These are phyloP conservation scores for Cardinalis cardinalis DNA, from an alignment of 2,113 vertebrate species.

Conservation along the genomic window DNA sequence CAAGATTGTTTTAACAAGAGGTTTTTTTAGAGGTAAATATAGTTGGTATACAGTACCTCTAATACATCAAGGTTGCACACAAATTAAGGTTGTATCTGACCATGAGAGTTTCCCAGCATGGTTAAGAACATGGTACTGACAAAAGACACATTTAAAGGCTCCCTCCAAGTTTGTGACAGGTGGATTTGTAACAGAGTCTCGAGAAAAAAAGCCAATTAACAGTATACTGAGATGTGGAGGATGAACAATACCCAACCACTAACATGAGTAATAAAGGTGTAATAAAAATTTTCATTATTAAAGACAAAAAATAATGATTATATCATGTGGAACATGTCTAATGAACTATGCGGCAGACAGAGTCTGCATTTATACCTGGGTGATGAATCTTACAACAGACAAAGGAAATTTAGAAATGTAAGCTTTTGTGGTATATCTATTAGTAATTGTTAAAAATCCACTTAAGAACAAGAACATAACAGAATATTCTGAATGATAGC, in stretches of 20 bases:
- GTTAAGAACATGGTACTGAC: not conserved
- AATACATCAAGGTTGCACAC: not conserved
- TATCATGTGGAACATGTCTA: not conserved
- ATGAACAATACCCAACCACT: not conserved
- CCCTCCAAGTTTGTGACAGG: not conserved
- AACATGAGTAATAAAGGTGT: accelerated
- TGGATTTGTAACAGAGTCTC: not conserved
- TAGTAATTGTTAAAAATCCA: not conserved
- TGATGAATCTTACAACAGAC: not conserved
- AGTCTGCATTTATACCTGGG: not conserved
- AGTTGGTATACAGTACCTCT: not conserved
- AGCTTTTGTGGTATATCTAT: not conserved
- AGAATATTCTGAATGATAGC: not conserved
- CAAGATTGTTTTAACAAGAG: not conserved
- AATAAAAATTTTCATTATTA: not conserved
- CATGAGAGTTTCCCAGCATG: accelerated
- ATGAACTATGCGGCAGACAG: not conserved
- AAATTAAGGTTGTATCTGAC: not conserved
- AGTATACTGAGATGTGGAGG: not conserved
- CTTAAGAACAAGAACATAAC: not conserved
- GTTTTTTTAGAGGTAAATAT: not conserved
- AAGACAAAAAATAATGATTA: not conserved
- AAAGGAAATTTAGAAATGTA: not conserved
- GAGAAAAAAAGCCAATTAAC: not conserved
- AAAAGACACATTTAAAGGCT: not conserved